Base-by-base conservation (phyloP, 2,888 invertebrate genomes). In the Adineta ricciae region DNA sequence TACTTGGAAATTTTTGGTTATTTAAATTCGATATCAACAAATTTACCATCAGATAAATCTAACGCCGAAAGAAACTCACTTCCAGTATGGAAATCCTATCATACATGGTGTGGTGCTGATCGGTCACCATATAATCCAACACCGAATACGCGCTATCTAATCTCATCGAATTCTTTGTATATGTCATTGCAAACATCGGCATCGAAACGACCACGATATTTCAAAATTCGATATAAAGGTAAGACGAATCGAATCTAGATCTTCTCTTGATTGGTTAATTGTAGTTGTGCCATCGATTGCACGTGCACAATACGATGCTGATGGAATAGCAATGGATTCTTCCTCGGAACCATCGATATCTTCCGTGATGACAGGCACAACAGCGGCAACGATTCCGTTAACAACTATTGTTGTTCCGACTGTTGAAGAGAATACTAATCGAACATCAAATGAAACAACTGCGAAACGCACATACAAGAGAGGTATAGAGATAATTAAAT, bases 141-240 rank as follows among this genome's bases (percentile, higher is more conserved):
- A 78, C 41, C 78, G 2, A 41, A 24, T 41, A n/a, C n/a, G n/a
- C 78, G 78, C 41, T 78, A 41, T n/a, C 21, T 78, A 24, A 78
- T 78, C 41, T n/a, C 78, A 8, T 78, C 78, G 2, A 78, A 78
- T 78, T 78, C 78, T n/a, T 24, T 78, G 14, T 78, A 78, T 41
- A 78, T 78, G 41, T 41, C 78, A 78, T 41, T 78, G 14, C 41
- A 78, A n/a, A 78, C 78, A 14, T 0, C 78, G n/a, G 2, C 41
- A 78, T 78, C 78, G 24, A 41, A 8, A 78, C 38, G 41, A 41
- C n/a, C 41, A 41, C 38, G 78, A 41, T 41, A 78, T 41, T 78
- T 78, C 41, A 78, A 78, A 78, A 78, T 78, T 11, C 41, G 78
- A 41, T 78, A 78, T 41, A 78, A 78, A 78, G 78, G 78, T 64